phyloP scores from a whole-genome alignment of 2,113 vertebrate genomes.

The Siphamia tubifer region DNA sequence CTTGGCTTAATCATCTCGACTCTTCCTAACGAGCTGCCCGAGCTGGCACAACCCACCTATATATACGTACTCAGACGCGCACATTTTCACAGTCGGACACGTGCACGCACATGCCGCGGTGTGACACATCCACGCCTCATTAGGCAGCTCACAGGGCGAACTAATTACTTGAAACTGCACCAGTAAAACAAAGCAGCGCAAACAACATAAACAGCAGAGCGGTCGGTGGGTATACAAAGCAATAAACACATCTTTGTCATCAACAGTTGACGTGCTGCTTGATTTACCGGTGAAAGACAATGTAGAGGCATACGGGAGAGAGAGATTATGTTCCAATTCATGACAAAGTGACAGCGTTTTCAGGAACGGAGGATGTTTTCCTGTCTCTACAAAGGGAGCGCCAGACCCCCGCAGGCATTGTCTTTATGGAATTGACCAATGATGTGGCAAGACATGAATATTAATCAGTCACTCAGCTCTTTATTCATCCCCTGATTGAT shows the following conservation, averaged over 20 bases:
- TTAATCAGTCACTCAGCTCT: slow-evolving; percentile 6
- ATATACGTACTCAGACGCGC: background rate
- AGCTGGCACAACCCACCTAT: background rate
- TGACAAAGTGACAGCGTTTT: background rate
- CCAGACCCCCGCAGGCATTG: background rate
- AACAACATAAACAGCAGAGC: slow-evolving; percentile 58
- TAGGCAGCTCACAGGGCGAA: slow-evolving; percentile 74
- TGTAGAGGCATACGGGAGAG: background rate
- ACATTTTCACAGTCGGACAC: background rate
- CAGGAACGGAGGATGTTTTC: background rate
- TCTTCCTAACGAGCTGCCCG: slow-evolving; percentile 44
- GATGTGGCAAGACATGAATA: slow-evolving; percentile 21
- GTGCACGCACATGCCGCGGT: slow-evolving; percentile 48
- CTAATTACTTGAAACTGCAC: slow-evolving; percentile 76
- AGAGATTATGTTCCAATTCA: background rate
- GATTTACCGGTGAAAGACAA: slow-evolving; percentile 15
- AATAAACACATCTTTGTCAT: slow-evolving; percentile 48
- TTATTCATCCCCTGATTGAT: slow-evolving; percentile 10
- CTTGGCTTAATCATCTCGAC: slow-evolving; percentile 58
- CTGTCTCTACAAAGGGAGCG: background rate
- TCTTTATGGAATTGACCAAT: slow-evolving; percentile 19
- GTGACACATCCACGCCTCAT: slow-evolving; percentile 70
- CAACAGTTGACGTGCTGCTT: slow-evolving; percentile 18
- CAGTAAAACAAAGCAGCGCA: slow-evolving; percentile 61
- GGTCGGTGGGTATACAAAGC: slow-evolving; percentile 26